These are phyloP conservation scores for western clawed frog (Xenopus tropicalis) DNA, from an alignment of 2,113 vertebrate genomes.

Conservation along the genomic window UCB_Xtro_10.0 CM004445.2:79569501-79570000, in stretches of 20 bases:
- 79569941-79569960: not conserved
- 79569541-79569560: too few relatives aligned
- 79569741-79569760: conserved; percentile 12
- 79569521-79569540: too few relatives aligned
- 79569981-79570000: too few relatives aligned
- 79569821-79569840: conserved; percentile 33
- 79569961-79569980: too few relatives aligned
- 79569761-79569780: conserved; percentile 12
- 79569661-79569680: not conserved
- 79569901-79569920: conserved; percentile 9
- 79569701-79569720: conserved; percentile 7
- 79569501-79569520: too few relatives aligned
- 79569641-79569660: not conserved
- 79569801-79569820: conserved; percentile 29
- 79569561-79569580: too few relatives aligned
- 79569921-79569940: conserved; percentile 1
- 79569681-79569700: not conserved
- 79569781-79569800: conserved; percentile 24
- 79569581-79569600: too few relatives aligned
- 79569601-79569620: too few relatives aligned
- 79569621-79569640: not conserved
- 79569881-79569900: conserved; percentile 14
- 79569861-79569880: conserved; percentile 3
- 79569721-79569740: not conserved
- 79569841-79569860: conserved; percentile 11